Evolutionary conservation across 2,797 vertebrate species (phyloP).

Genomic region (Melanotaenia boesemani): DNA sequence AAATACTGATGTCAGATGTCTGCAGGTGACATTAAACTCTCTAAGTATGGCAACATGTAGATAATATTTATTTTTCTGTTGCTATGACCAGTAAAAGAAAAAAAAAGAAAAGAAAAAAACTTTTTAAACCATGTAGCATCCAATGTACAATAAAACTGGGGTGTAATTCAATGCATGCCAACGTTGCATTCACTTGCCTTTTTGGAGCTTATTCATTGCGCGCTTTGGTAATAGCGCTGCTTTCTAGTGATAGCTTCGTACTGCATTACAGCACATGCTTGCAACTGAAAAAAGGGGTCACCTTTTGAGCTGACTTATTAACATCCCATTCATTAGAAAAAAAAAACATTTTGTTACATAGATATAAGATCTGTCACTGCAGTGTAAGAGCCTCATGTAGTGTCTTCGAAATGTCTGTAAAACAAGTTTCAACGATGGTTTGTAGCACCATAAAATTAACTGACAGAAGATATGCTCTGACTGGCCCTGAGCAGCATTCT

Average conservation of each 20-base stretch:
- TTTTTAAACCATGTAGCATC: slow-evolving; percentile 72
- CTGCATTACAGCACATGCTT: slow-evolving; percentile 63
- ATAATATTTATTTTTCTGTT: slow-evolving; percentile 62
- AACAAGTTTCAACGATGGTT: slow-evolving; percentile 37
- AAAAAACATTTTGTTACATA: slow-evolving; percentile 41
- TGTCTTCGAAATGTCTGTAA: slow-evolving; percentile 46
- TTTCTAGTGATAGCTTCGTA: slow-evolving; percentile 68
- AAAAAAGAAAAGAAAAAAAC: slow-evolving; percentile 8
- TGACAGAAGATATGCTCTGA: slow-evolving; percentile 23
- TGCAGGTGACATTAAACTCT: slow-evolving; percentile 45
- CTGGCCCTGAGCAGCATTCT: slow-evolving; percentile 27
- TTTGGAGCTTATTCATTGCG: slow-evolving; percentile 61
- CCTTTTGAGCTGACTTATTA: slow-evolving; percentile 36
- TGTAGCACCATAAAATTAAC: slow-evolving; percentile 41
- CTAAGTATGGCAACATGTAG: slow-evolving; percentile 57
- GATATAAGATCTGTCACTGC: slow-evolving; percentile 30
- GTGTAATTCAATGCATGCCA: slow-evolving; percentile 71
- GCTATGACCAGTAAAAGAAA: slow-evolving; percentile 38
- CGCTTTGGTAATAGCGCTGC: slow-evolving; percentile 65
- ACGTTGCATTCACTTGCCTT: slow-evolving; percentile 71
- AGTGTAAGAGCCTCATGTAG: slow-evolving; percentile 30
- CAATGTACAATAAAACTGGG: slow-evolving; percentile 58
- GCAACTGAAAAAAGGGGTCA: slow-evolving; percentile 51
- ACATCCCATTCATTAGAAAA: slow-evolving; percentile 29
- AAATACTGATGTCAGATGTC: slow-evolving; percentile 74